Evolutionary conservation across 2,113 vertebrate species (phyloP).

Genomic region (Spermophilus dauricus): DNA sequence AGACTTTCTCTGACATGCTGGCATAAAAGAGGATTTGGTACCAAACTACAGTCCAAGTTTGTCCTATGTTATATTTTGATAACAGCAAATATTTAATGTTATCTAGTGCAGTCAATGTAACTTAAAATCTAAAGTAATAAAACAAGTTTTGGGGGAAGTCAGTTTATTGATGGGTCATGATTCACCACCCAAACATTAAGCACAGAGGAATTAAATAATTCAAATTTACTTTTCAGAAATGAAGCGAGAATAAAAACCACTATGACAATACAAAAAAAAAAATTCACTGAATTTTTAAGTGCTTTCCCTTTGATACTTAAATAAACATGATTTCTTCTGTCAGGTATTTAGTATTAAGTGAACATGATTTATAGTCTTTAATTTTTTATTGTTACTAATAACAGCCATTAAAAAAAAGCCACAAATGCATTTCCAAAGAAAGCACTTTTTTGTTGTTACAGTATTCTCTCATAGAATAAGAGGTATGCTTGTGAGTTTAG

Average conservation of each 20-base stretch:
- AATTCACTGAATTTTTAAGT: background rate
- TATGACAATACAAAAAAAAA: constrained; percentile 43
- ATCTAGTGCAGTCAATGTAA: background rate
- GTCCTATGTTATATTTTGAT: background rate
- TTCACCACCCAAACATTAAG: constrained; percentile 18
- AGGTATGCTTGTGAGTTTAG: constrained; percentile 97
- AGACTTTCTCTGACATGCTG: background rate
- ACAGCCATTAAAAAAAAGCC: constrained; percentile 67
- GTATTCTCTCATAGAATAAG: constrained; percentile 96
- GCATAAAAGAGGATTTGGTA: background rate
- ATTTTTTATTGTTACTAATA: constrained; percentile 64
- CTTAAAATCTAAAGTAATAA: constrained; percentile 55
- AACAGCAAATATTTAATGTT: background rate
- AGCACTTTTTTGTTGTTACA: constrained; percentile 76
- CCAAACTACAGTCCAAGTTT: background rate
- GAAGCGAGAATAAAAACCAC: constrained; percentile 47
- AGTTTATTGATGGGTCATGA: constrained; percentile 71
- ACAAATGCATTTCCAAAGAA: constrained; percentile 18
- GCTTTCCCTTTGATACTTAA: constrained; percentile 46
- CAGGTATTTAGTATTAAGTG: constrained; percentile 52
- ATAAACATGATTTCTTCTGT: constrained; percentile 58
- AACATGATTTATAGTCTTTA: constrained; percentile 73
- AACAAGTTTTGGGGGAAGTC: constrained; percentile 47
- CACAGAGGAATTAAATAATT: constrained; percentile 47
- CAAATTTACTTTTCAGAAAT: constrained; percentile 49